These are phyloP conservation scores for Nothoprocta perdicaria DNA, from an alignment of 2,113 vertebrate species.

Conservation along the genomic window DNA sequence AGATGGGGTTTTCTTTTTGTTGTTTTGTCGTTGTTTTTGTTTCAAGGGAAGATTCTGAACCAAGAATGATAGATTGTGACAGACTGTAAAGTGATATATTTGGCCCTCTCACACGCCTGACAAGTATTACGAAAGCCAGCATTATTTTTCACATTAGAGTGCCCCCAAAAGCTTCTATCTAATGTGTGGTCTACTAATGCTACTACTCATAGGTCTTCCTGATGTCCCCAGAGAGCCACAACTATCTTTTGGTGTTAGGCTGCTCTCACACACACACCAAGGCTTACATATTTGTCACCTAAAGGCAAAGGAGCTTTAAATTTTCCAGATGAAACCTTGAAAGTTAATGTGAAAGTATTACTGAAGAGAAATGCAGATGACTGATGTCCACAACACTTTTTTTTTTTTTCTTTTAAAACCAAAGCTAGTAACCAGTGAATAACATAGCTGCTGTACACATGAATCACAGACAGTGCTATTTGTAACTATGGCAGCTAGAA, in stretches of 20 bases:
- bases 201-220: background rate
- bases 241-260: background rate
- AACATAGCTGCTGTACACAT: background rate
- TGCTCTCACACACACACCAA: background rate
- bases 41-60: background rate
- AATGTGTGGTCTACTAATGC: background rate
- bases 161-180: background rate
- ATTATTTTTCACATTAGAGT: background rate
- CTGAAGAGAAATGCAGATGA: background rate
- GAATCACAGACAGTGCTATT: background rate
- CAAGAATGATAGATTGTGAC: background rate
- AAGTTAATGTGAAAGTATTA: background rate
- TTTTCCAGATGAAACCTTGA: background rate
- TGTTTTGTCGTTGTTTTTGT: background rate
- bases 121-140: background rate
- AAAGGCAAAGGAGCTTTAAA: accelerated
- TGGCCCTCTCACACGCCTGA: background rate
- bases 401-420: background rate
- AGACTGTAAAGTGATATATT: background rate
- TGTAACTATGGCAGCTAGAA: background rate
- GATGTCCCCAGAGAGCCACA: background rate
- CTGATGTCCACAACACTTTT: background rate
- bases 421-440: background rate
- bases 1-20: accelerated
- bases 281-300: background rate